phyloP scores from a whole-genome alignment of 2,113 vertebrate species.

The Sakesphorus luctuosus region DNA sequence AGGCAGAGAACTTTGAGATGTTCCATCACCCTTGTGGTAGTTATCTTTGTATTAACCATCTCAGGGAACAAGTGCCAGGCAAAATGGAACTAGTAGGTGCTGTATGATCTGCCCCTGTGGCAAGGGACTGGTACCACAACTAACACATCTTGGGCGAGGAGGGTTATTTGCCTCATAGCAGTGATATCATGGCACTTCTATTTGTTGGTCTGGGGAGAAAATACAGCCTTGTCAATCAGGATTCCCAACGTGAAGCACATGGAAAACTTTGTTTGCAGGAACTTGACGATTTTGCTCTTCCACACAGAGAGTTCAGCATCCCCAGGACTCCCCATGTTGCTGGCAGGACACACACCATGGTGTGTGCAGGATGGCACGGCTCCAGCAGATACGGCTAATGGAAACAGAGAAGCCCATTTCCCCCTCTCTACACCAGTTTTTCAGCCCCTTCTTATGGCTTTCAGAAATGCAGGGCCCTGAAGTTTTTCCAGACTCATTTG shows the following conservation, averaged over 20 bases:
- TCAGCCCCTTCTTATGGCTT: neutral
- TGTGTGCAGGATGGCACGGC: neutral
- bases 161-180: neutral
- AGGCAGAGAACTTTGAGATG: neutral
- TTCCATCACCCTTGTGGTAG: neutral
- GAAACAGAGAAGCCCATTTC: neutral
- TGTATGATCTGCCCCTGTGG: neutral
- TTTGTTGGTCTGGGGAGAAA: neutral
- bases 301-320: neutral
- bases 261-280: neutral
- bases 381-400: neutral
- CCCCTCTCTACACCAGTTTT: rapidly evolving
- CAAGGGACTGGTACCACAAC: neutral
- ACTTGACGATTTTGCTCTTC: neutral
- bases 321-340: too few species aligned
- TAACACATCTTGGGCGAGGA: neutral
- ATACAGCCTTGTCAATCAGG: neutral
- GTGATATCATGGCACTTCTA: neutral
- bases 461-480: neutral
- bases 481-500: neutral
- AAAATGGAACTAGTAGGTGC: neutral
- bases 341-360: neutral
- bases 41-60: neutral
- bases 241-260: rapidly evolving
- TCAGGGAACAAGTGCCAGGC: neutral